Conservation (phyloP, 2,113 vertebrate genomes). For the Oostethus manadensis region DNA sequence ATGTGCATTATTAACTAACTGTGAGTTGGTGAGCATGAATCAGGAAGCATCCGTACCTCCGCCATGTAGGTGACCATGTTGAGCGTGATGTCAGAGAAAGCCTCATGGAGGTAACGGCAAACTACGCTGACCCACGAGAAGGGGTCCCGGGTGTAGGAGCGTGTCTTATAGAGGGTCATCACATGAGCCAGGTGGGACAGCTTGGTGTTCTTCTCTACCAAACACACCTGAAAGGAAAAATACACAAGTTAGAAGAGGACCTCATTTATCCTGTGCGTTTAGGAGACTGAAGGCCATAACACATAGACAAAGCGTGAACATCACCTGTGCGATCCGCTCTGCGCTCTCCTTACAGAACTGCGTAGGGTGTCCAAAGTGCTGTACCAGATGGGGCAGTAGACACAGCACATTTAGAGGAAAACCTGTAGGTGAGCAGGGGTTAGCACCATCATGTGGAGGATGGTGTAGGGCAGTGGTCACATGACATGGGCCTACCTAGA, state of each 20-base stretch:
- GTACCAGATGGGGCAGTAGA: conserved; percentile 94
- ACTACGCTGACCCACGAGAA: conserved; percentile 96
- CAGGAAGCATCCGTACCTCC: conserved; percentile 72
- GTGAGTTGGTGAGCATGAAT: neutral
- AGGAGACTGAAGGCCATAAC: neutral
- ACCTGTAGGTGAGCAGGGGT: conserved; percentile 63
- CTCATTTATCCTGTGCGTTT: neutral
- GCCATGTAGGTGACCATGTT: conserved; percentile 95
- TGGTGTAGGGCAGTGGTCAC: neutral
- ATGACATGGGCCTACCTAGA: conserved; percentile 75
- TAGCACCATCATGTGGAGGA: neutral
- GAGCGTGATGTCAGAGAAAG: conserved; percentile 88
- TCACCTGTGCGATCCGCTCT: conserved; percentile 94
- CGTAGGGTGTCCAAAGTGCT: conserved; percentile 90
- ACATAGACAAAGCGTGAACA: neutral
- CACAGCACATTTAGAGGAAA: conserved; percentile 96
- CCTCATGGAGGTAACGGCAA: conserved; percentile 96
- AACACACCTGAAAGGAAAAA: conserved; percentile 79
- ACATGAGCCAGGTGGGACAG: conserved; percentile 95
- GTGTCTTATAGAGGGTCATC: conserved; percentile 97
- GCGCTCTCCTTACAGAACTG: conserved; percentile 97
- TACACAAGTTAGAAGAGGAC: neutral
- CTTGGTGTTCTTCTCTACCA: conserved; percentile 93
- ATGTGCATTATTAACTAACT: neutral
- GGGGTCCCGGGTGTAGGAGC: conserved; percentile 93